Percentiles rank a stretch among this genome's conserved stretches.
phyloP scores from a whole-genome alignment of 1,140 invertebrate genomes.

The Tetranychus urticae region DNA sequence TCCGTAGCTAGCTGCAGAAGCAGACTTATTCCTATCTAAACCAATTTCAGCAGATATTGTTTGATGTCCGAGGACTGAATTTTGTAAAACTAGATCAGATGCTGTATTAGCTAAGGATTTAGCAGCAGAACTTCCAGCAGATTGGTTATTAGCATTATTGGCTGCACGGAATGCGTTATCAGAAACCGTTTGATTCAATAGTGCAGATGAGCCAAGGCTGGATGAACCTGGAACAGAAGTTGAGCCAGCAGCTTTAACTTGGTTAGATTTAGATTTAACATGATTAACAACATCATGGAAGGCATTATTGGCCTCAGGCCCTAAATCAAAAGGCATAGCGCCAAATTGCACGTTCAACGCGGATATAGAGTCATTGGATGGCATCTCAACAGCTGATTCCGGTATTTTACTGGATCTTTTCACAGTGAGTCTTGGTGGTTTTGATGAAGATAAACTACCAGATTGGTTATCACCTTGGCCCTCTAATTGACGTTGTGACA shows the following conservation, averaged over 20 bases:
- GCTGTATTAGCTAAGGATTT: not conserved
- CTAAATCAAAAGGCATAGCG: constrained; percentile 51
- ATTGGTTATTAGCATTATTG: not conserved
- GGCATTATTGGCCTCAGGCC: not conserved
- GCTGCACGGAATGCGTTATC: not conserved
- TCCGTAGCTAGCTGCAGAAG: not conserved
- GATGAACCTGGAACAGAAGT: not conserved
- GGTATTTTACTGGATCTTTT: constrained; percentile 38
- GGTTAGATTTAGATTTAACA: not conserved
- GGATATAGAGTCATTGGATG: constrained; percentile 49
- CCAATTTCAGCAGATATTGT: not conserved
- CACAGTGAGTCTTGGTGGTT: not conserved
- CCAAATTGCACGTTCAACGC: constrained; percentile 83
- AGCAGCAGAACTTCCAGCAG: not conserved
- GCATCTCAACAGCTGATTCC: constrained; percentile 82
- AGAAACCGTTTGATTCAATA: not conserved
- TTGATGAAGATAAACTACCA: not conserved
- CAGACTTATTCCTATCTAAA: not conserved
- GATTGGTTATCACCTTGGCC: not conserved
- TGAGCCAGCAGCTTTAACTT: not conserved
- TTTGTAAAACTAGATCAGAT: not conserved
- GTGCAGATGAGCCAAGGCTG: not conserved
- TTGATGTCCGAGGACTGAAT: not conserved
- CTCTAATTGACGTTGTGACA: not conserved
- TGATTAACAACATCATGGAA: constrained; percentile 1